These are phyloP conservation scores for Nematostella vectensis DNA, from an alignment of 92 coral and sea anemone genomes.

Conservation along the genomic window DNA sequence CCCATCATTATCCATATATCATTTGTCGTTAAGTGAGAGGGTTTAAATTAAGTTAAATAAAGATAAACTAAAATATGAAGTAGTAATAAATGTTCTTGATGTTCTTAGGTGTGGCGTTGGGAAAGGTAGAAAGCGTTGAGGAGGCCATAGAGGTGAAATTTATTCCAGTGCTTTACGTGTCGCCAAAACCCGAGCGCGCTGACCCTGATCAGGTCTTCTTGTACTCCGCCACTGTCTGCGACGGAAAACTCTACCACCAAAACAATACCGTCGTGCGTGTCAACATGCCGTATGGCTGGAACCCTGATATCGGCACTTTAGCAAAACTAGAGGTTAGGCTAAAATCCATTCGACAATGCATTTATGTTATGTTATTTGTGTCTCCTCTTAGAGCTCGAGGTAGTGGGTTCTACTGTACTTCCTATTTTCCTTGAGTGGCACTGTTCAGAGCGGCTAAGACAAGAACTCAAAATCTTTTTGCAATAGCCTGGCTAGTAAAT, in stretches of 20 bases:
- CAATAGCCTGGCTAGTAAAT: no score
- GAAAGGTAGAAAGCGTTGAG: neutral
- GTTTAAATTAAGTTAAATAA: no score
- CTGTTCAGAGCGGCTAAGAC: no score
- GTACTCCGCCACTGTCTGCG: constrained; percentile 54
- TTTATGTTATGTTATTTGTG: no score
- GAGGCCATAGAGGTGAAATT: constrained; percentile 13
- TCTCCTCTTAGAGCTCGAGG: no score
- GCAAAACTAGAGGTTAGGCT: constrained; percentile 55
- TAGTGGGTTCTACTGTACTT: no score
- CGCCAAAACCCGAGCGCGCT: constrained; percentile 27
- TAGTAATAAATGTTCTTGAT: no score
- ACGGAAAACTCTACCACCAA: constrained; percentile 29
- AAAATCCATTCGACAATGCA: no score
- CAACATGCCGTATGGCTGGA: constrained; percentile 58
- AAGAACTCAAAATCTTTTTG: no score
- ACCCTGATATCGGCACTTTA: constrained; percentile 21
- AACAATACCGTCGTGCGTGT: constrained; percentile 36
- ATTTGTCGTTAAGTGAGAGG: no score
- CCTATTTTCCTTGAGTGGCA: no score
- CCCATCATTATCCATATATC: no score
- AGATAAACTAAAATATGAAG: neutral
- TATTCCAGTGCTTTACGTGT: constrained; percentile 58
- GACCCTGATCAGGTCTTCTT: constrained; percentile 17
- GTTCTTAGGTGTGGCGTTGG: neutral